Evolutionary conservation across 1,140 invertebrate species (phyloP).

Genomic region (Formica selysi): DNA sequence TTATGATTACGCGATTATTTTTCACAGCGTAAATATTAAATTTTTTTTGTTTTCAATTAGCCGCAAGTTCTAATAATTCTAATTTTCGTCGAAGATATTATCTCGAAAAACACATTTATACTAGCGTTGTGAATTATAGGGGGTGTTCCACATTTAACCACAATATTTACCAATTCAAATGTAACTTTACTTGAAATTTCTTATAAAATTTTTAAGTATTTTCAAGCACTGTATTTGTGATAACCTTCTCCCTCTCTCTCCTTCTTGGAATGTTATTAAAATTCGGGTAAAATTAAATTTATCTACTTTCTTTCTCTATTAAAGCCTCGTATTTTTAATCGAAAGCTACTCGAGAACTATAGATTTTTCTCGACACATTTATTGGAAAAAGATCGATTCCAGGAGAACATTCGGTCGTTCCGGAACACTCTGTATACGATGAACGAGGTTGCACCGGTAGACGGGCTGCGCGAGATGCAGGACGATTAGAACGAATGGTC

Average conservation of each 20-base stretch:
- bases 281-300: too few relatives aligned
- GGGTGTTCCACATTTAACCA: background rate
- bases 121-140: background rate
- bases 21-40: slow-evolving; percentile 74
- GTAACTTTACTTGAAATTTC: background rate
- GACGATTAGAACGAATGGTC: slow-evolving; percentile 87
- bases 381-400: slow-evolving; percentile 12
- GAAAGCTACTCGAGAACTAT: background rate
- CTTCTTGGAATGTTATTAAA: too few relatives aligned
- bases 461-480: slow-evolving; percentile 81
- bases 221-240: too few relatives aligned
- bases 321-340: background rate
- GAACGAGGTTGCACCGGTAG: slow-evolving; percentile 75
- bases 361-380: background rate
- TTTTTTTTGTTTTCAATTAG: slow-evolving; percentile 78
- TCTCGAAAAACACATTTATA: slow-evolving; percentile 78
- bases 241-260: too few relatives aligned
- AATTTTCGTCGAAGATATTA: slow-evolving; percentile 62
- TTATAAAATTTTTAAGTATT: background rate
- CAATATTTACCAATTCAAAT: background rate
- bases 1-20: background rate
- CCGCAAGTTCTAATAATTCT: slow-evolving; percentile 63
- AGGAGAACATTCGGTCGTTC: slow-evolving; percentile 19
- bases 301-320: background rate
- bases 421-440: slow-evolving; percentile 67